Evolutionary conservation across 1,140 invertebrate species (phyloP).

Genomic region (Octopus sinensis): DNA sequence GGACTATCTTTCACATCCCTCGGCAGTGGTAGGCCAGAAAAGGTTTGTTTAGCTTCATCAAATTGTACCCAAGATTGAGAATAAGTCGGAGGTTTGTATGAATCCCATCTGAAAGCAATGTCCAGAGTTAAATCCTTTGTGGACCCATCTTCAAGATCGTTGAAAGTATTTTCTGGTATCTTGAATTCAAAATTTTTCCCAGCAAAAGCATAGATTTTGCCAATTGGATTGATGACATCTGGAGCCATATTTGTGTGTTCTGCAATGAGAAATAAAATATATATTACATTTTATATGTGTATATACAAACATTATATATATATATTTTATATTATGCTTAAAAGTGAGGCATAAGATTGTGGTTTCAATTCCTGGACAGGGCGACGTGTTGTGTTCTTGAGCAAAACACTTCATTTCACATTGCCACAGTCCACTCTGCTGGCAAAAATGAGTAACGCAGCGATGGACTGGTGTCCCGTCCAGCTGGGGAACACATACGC

Average conservation of each 20-base stretch:
- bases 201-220: slow-evolving; percentile 7
- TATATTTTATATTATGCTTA: too few species aligned
- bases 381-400: too few species aligned
- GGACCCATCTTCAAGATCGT: slow-evolving; percentile 29
- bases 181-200: slow-evolving; percentile 24
- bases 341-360: too few species aligned
- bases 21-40: slow-evolving; percentile 15
- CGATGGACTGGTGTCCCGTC: too few species aligned
- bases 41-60: slow-evolving; percentile 14
- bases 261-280: neutral
- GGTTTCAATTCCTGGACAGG: too few species aligned
- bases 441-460: too few species aligned
- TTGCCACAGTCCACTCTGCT: too few species aligned
- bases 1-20: slow-evolving; percentile 9
- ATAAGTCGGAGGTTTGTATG: neutral
- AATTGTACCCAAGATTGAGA: slow-evolving; percentile 27
- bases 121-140: slow-evolving; percentile 20
- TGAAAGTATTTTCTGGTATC: slow-evolving; percentile 28
- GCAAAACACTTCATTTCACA: too few species aligned
- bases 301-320: too few species aligned
- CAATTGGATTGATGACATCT: slow-evolving; percentile 20
- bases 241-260: slow-evolving; percentile 19
- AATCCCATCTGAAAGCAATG: slow-evolving; percentile 15
- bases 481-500: too few species aligned
- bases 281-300: too few species aligned